Base-by-base conservation (phyloP, 2,113 vertebrate genomes). In the Leptocoma aspasia region DNA sequence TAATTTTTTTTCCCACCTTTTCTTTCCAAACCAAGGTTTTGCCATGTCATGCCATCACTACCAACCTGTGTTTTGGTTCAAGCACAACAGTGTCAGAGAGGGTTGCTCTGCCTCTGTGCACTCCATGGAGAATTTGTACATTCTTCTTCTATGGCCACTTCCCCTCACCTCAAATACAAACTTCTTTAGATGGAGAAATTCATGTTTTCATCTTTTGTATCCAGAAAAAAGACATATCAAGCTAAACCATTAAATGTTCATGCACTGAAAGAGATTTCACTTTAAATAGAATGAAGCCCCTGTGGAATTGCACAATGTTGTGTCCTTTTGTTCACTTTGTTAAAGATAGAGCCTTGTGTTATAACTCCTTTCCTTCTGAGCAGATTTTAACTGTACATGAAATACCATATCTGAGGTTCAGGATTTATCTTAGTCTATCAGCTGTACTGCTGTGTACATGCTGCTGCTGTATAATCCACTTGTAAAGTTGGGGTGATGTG, bases 391-490 rank as follows among this genome's bases (percentile, higher is more conserved):
- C 64, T 63, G 50, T n/a, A 59, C 15, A 3, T 71, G 72, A 84
- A 92, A 91, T 59, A 35, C 9, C 15, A 0, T 28, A 42, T 94
- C 54, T 66, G 90, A 86, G 89, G 82, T 45, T 59, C 12, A 82
- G 79, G 72, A 37, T 92, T 94, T 70, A 68, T 86, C 91, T 89
- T 47, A 28, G 79, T 15, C 59, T 63, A 54, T 92, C 86, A 94
- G 72, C 80, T 87, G 65, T 76, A 60, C 21, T 41, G 60, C 81
- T 73, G 18, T 49, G 77, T 86, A 33, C 15, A 22, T 41, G 56
- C 37, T 82, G 73, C 60, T 86, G 77, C 69, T 84, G 28, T 41
- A 39, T 84, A 52, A 84, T 50, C 73, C 53, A 49, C 37, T 64
- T 47, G 86, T 78, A 83, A 75, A 76, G 65, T 21, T 60, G 27